Base-by-base conservation (phyloP, 2,888 invertebrate species). In the Pyralis farinalis region DNA sequence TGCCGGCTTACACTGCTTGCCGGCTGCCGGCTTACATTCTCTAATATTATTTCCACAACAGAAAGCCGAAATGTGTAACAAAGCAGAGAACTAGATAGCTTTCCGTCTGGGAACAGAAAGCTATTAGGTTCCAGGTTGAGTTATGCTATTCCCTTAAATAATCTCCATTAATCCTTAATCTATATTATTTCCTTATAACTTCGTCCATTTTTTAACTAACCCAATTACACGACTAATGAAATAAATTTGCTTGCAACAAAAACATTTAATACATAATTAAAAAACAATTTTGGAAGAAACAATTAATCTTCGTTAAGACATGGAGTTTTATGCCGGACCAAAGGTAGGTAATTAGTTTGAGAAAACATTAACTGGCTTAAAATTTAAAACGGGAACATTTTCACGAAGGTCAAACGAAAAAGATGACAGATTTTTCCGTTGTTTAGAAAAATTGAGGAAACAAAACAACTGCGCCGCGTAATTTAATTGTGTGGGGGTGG, bases 291-390 rank as follows among this genome's bases (percentile, higher is more conserved):
- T 52, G 44, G 54, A 45, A 45, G 56, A 16, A 55, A 53, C 55
- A 59, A 52, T 68, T 68, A 68, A 73, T 72, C 71, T 71, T 66
- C 68, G 57, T 69, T 64, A 68, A 37, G 46, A 36, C 20, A 32
- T 28, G 40, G 44, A 46, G 37, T 61, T 57, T 57, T 53, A 40
- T 12, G 36, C 37, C 43, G 31, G 34, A 34, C 40, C 34, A 37
- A 40, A 46, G 34, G 43, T 40, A 43, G 34, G 48, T 53, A 48
- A 51, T 48, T 44, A 44, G 40, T 49, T 49, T 49, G 45, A 43
- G 42, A 44, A 35, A 42, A 41, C 43, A 44, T 41, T 46, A 49
- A 49, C 49, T 46, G 43, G 36, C 41, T 40, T 21, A 34, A 44
- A 42, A 43, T 46, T 52, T 47, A 35, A 37, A 41, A 44, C 43